Base-by-base conservation (phyloP, 2,113 vertebrate genomes). In the Orcinus orca region DNA sequence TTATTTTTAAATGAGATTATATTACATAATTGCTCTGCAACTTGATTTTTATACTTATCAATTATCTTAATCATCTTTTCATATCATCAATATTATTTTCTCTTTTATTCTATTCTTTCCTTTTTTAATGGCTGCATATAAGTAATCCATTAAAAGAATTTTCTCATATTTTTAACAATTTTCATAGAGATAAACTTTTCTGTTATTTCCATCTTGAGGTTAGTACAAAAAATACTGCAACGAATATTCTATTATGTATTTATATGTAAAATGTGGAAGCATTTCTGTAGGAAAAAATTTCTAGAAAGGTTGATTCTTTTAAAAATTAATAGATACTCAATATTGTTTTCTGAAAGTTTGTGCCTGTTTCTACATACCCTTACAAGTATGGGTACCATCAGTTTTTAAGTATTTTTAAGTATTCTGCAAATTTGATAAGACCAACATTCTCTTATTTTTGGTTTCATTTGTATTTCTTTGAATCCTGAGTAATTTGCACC, bases 341-440 rank as follows among this genome's bases (percentile, higher is more conserved):
- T 36, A 88, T 31, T 77, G 9, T 41, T 80, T 79, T 80, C 26
- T 60, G 44, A 83, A 70, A 74, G 3, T 23, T 58, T 53, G 20
- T 31, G 15, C 13, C 36, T 33, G 0, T 65, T 71, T 83, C 10
- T 60, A 44, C 20, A 82, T 17, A 25, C 0, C 2, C 15, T 53
- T 76, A 23, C 2, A 63, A 77, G 3, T 74, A n/a, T n/a, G 41
- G 14, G 3, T 83, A 47, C 5, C 44, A 62, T 60, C 38, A 50
- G 12, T 71, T 97, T 96, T 47, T 50, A 93, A 82, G 70, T 90
- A 21, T 71, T 97, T 96, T 47, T 50, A 93, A 82, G 70, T 90
- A 73, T 36, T 77, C 20, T 44, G 55, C 25, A 63, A 71, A n/a
- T 79, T 58, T 58, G 11, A 21, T 38, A 65, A 82, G 4, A 76